Evolutionary conservation across 1,140 invertebrate species (phyloP).

Genomic region (Adoxophyes honmai): DNA sequence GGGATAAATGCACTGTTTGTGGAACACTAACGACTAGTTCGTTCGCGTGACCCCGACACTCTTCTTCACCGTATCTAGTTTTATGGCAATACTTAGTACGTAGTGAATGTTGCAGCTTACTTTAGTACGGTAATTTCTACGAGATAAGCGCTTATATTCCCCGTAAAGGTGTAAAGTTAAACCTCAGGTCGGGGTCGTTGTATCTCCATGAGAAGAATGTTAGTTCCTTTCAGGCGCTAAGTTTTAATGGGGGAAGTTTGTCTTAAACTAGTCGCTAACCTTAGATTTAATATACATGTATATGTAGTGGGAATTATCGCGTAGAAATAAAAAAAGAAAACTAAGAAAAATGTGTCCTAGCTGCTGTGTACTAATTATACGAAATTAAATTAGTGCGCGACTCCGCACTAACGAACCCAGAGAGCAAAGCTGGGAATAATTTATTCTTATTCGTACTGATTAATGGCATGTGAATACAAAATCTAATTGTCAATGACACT

Average conservation of each 20-base stretch:
- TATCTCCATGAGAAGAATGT: conserved; percentile 42
- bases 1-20: background rate
- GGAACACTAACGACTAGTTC: conserved; percentile 4
- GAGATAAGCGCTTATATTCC: conserved; percentile 2
- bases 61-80: background rate
- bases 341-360: background rate
- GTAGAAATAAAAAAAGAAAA: background rate
- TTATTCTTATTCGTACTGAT: too few species aligned
- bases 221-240: conserved; percentile 50
- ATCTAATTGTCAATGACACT: too few species aligned
- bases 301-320: conserved; percentile 32
- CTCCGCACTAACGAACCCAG: background rate
- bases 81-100: conserved; percentile 6
- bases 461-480: too few species aligned
- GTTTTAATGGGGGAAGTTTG: conserved; percentile 65
- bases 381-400: background rate
- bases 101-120: conserved; percentile 1
- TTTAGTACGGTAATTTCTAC: conserved; percentile 1
- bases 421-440: background rate
- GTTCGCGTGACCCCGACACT: background rate
- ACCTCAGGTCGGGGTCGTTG: conserved; percentile 31
- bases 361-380: background rate
- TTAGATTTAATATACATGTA: too few species aligned
- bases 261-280: conserved; percentile 54
- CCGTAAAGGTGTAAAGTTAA: conserved; percentile 25